Conservation (phyloP, 2,888 invertebrate genomes). For the Nymphalis c-album region DNA sequence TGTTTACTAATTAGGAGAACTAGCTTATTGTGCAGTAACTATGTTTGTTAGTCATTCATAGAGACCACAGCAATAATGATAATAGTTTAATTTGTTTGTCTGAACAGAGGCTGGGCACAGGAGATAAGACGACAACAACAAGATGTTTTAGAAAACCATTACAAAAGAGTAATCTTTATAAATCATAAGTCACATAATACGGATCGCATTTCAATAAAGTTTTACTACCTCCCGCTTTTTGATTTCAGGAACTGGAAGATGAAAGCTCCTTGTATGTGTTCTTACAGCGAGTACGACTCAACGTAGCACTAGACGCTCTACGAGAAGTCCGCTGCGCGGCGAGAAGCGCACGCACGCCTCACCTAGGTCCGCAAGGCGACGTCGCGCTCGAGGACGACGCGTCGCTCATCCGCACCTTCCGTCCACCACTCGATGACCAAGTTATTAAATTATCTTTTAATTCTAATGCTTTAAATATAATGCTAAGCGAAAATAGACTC, state of each 20-base stretch:
- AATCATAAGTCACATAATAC: neutral
- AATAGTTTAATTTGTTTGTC: conserved; percentile 16
- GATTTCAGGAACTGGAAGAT: conserved; percentile 39
- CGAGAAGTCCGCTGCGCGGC: conserved; percentile 59
- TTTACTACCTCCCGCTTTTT: neutral
- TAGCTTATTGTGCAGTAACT: too few relatives aligned
- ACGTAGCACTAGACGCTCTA: conserved; percentile 64
- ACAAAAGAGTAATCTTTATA: conserved; percentile 49
- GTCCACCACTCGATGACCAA: conserved; percentile 58
- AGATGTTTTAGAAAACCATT: conserved; percentile 50
- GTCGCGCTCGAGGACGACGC: conserved; percentile 38
- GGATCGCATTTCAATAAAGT: neutral
- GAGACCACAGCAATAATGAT: neutral
- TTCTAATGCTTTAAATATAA: neutral
- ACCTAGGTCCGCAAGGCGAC: too few relatives aligned
- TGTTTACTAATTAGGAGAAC: neutral
- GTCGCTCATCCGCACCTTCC: conserved; percentile 54
- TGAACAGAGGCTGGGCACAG: conserved; percentile 64
- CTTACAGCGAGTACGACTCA: conserved; percentile 61
- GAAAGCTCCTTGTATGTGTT: conserved; percentile 64
- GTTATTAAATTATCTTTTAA: conserved; percentile 39
- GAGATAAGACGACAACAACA: conserved; percentile 62
- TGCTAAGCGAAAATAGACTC: neutral
- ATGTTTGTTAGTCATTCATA: too few relatives aligned
- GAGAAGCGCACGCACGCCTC: conserved; percentile 48